Conservation (phyloP, 2,797 vertebrate genomes). For the Ptychadena robeensis region DNA sequence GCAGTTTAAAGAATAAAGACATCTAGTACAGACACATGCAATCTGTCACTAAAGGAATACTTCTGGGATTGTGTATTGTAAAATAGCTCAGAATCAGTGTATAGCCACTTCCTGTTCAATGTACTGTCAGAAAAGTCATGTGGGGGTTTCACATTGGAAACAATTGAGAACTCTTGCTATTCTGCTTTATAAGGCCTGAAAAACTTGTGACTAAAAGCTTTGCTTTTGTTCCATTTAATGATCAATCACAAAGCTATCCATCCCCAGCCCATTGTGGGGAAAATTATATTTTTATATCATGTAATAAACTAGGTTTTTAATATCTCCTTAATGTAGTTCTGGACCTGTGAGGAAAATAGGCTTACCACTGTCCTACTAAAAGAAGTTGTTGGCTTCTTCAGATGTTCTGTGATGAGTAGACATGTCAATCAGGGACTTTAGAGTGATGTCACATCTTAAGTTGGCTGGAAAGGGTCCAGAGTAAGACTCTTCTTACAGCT, state of each 20-base stretch:
- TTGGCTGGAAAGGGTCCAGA: not conserved
- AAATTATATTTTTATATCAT: conserved; percentile 46
- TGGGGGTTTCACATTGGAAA: not conserved
- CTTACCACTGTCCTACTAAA: conserved; percentile 4
- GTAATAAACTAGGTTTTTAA: conserved; percentile 16
- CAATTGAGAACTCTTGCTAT: not conserved
- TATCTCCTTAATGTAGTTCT: not conserved
- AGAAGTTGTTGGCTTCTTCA: not conserved
- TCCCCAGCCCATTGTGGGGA: not conserved
- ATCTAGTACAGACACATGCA: too few relatives aligned
- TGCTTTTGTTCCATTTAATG: not conserved
- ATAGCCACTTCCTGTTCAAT: too few relatives aligned
- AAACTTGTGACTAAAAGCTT: not conserved
- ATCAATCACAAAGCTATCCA: conserved; percentile 18
- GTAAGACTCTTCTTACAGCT: not conserved
- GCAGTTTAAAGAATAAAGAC: too few relatives aligned
- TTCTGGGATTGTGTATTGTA: not conserved
- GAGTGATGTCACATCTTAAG: not conserved
- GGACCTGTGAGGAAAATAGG: not conserved
- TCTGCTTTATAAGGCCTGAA: not conserved
- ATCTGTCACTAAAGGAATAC: not conserved
- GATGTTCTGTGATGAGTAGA: not conserved
- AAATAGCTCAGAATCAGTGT: not conserved
- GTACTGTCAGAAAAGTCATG: not conserved
- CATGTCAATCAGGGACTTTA: not conserved